These are phyloP conservation scores for Lepidostoma basale DNA, from an alignment of 1,140 invertebrate species.

Conservation along the genomic window DNA sequence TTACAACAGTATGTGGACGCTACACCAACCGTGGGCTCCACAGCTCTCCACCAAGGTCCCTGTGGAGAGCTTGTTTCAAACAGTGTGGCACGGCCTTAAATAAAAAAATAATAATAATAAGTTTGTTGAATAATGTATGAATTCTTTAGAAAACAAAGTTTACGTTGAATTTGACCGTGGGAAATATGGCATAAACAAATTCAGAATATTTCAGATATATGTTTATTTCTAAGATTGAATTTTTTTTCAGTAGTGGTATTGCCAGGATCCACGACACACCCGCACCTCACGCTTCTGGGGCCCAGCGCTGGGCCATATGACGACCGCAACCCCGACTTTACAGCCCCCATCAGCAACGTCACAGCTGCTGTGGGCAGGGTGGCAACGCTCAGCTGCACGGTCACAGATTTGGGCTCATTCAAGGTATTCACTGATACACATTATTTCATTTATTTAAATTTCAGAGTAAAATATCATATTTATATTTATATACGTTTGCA, in stretches of 20 bases:
- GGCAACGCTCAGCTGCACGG: conserved; percentile 73
- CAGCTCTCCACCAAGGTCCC: no score
- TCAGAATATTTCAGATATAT: not conserved
- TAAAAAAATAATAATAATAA: no score
- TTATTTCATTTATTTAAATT: conserved; percentile 24
- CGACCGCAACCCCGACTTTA: conserved; percentile 67
- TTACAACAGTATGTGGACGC: no score
- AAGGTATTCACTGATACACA: no score
- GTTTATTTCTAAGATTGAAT: not conserved
- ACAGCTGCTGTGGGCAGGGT: conserved; percentile 77
- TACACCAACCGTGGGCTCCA: no score
- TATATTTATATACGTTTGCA: no score
- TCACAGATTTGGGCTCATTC: conserved; percentile 74
- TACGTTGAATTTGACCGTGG: not conserved
- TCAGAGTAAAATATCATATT: not conserved
- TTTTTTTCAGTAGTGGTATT: conserved; percentile 38
- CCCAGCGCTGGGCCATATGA: conserved; percentile 13
- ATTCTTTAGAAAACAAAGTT: no score
- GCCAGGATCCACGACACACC: conserved; percentile 14
- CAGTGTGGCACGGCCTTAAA: no score
- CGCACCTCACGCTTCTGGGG: not conserved
- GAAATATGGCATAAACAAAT: not conserved
- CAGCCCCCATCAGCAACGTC: conserved; percentile 73
- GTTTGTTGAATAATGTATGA: no score
- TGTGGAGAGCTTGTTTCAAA: no score